phyloP scores from a whole-genome alignment of 2,888 invertebrate species.

The Apotomis capreana region DNA sequence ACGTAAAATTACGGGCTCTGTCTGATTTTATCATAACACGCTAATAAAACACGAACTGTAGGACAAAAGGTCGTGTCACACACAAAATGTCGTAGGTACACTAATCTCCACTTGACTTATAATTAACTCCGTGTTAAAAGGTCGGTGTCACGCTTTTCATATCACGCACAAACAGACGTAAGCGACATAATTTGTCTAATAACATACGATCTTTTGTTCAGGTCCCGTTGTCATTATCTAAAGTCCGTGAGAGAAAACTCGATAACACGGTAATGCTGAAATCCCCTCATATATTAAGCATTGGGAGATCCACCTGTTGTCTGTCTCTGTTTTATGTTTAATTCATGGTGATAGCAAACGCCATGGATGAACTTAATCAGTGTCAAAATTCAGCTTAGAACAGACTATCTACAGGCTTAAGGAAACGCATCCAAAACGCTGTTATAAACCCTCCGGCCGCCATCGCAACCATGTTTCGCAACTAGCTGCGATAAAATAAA shows the following conservation, averaged over 20 bases:
- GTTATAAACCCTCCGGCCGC: no score
- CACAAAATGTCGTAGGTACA: not conserved
- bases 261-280: slow-evolving; percentile 28
- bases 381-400: slow-evolving; percentile 5
- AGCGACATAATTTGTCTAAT: not conserved
- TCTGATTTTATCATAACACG: not conserved
- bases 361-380: slow-evolving; percentile 37
- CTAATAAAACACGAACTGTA: not conserved
- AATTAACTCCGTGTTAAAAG: not conserved
- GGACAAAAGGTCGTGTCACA: not conserved
- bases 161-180: not conserved
- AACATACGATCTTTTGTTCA: not conserved
- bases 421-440: not conserved
- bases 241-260: slow-evolving; percentile 17
- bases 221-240: not conserved
- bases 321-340: slow-evolving; percentile 33
- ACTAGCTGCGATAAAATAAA: no score
- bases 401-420: not conserved
- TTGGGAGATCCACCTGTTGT: slow-evolving; percentile 25
- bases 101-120: slow-evolving; percentile 3
- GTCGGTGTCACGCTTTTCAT: not conserved
- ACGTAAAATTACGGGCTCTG: not conserved
- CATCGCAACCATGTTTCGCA: no score
- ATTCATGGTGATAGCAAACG: slow-evolving; percentile 36
- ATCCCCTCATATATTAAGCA: slow-evolving; percentile 26